phyloP scores from a whole-genome alignment of 2,797 vertebrate genomes.

The Sciaenops ocellatus region DNA sequence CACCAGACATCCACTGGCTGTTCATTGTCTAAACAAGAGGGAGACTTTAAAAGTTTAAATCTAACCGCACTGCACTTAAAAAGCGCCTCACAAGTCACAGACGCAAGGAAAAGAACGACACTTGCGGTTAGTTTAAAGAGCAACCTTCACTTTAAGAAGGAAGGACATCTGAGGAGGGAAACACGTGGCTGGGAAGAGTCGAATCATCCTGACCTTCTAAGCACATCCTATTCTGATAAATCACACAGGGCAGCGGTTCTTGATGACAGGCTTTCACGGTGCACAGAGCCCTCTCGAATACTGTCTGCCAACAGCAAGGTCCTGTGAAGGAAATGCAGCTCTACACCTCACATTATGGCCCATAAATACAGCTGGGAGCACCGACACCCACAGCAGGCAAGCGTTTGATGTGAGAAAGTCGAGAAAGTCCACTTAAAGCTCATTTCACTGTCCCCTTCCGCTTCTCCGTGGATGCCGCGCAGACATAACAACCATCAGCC shows the following conservation, averaged over 20 bases:
- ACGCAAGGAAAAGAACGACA: constrained; percentile 6
- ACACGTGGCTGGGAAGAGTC: constrained; percentile 21
- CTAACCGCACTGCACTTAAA: background rate
- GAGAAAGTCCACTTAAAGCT: constrained; percentile 56
- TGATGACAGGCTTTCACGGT: constrained; percentile 75
- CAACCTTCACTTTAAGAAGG: constrained; percentile 16
- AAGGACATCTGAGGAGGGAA: constrained; percentile 26
- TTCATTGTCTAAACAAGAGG: constrained; percentile 18
- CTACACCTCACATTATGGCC: constrained; percentile 64
- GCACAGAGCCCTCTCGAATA: constrained; percentile 43
- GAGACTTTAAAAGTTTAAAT: constrained; percentile 16
- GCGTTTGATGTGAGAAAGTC: constrained; percentile 44
- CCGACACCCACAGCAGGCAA: constrained; percentile 29
- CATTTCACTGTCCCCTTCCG: constrained; percentile 2
- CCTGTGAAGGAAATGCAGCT: constrained; percentile 72
- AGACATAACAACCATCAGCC: background rate
- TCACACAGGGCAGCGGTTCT: constrained; percentile 57
- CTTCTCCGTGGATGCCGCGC: constrained; percentile 14
- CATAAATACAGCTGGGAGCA: constrained; percentile 72
- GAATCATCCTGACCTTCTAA: constrained; percentile 73
- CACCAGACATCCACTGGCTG: constrained; percentile 21
- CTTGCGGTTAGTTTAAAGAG: constrained; percentile 23
- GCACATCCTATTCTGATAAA: constrained; percentile 70
- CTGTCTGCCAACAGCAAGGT: constrained; percentile 75
- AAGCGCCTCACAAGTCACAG: constrained; percentile 5